Base-by-base conservation (phyloP, 1,140 invertebrate species). In the Cepaea nemoralis region DNA sequence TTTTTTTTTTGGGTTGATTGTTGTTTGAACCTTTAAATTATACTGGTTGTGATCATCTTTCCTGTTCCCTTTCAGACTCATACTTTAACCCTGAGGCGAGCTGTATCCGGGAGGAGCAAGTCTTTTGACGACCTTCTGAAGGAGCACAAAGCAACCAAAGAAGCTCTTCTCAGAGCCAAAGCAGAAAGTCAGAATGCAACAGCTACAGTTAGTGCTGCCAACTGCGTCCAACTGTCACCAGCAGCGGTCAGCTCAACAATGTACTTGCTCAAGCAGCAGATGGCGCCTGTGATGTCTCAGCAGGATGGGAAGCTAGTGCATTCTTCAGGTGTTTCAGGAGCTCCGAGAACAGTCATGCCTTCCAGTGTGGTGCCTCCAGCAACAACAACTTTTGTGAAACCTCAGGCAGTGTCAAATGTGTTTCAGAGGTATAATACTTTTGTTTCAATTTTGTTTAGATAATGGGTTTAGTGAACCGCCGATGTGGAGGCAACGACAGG, bases 91-190 rank as follows among this genome's bases (percentile, higher is more conserved):
- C 86, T 96, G 74, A 91, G 95, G 63, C 90, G 96, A 80, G 94
- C 94, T 19, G 95, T 96, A n/a, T 86, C 92, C 66, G 95, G 95
- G 0, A 91, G 95, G 39, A 94, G 94, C 69, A 95, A 95, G 90
- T 93, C 94, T 37, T 97, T 96, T 91, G 95, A 97, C 91, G 94
- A 94, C 66, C 91, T 97, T 35, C 92, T 96, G 63, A 94, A 94
- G 5, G 95, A 96, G 82, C 95, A 96, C 88, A 92, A 94, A 63
- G 94, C 94, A 48, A 93, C 88, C 8, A 91, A 91, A 83, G 90
- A 91, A 80, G 85, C 87, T 14, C 82, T 90, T 39, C 74, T 89
- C 10, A 89, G 89, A 80, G 87, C 87, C 70, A 90, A 89, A 81
- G 85, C 83, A 55, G 85, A 87, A 45, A 81, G 79, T 35, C 86